Evolutionary conservation across 2,113 vertebrate genomes (phyloP).

Genomic region (Oxyura jamaicensis): DNA sequence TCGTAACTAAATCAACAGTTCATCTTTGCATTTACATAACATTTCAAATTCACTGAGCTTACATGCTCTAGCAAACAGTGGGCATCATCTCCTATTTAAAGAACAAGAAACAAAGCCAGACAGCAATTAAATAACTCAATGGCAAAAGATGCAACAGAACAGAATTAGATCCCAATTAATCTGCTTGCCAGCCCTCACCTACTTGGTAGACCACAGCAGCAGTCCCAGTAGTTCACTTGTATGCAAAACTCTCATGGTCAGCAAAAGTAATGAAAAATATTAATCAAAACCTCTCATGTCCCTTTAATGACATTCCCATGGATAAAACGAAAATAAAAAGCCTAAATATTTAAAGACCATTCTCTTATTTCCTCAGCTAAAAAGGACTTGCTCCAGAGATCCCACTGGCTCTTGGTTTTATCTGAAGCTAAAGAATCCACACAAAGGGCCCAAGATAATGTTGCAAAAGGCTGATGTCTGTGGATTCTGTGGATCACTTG

Average conservation of each 20-base stretch:
- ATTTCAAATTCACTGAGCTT: not conserved
- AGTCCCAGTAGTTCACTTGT: not conserved
- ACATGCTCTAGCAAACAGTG: not conserved
- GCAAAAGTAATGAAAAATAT: constrained; percentile 33
- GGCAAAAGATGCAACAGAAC: not conserved
- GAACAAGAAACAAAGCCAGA: not conserved
- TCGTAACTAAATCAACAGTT: not conserved
- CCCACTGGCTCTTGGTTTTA: not conserved
- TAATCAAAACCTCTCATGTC: constrained; percentile 10
- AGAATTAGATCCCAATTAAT: not conserved
- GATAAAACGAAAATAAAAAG: constrained; percentile 1
- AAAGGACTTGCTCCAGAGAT: not conserved
- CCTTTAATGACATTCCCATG: not conserved
- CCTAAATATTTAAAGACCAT: constrained; percentile 20
- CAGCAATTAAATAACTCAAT: not conserved
- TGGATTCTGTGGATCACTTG: not conserved
- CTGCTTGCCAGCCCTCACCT: not conserved
- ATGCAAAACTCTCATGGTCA: not conserved
- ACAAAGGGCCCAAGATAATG: not conserved
- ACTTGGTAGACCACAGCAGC: not conserved
- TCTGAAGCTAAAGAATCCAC: not conserved
- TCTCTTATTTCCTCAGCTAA: not conserved
- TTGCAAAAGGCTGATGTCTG: not conserved
- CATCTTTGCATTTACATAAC: not conserved
- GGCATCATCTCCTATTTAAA: not conserved